A percentile compares a stretch with the other conserved stretches of the same genome.
Evolutionary conservation across 2,113 vertebrate species (phyloP).

Genomic region (Zootoca vivipara): DNA sequence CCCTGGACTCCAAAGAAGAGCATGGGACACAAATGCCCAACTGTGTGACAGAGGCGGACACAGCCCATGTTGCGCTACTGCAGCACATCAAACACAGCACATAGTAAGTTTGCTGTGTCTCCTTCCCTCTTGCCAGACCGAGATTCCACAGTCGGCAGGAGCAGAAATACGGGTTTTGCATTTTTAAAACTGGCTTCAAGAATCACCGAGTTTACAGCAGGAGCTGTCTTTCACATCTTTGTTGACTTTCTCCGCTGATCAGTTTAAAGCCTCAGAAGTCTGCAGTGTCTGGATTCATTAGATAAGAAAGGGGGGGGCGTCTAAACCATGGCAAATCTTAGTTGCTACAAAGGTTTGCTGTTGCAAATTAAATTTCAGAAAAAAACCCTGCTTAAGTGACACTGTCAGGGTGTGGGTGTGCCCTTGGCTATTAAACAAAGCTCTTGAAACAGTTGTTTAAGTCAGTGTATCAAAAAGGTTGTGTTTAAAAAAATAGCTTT

Average conservation of each 20-base stretch:
- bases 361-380: slow-evolving; percentile 39
- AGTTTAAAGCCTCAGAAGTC: slow-evolving; percentile 59
- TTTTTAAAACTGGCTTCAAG: slow-evolving; percentile 52
- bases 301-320: slow-evolving; percentile 62
- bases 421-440: slow-evolving; percentile 38
- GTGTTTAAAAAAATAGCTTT: background rate
- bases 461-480: slow-evolving; percentile 39
- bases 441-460: slow-evolving; percentile 48
- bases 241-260: slow-evolving; percentile 58
- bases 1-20: too few species aligned
- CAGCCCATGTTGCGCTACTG: background rate
- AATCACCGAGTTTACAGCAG: slow-evolving; percentile 18
- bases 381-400: background rate
- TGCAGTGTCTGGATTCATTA: slow-evolving; percentile 63
- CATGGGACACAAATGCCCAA: background rate
- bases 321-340: slow-evolving; percentile 51
- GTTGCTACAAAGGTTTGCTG: slow-evolving; percentile 35
- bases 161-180: slow-evolving; percentile 21
- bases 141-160: slow-evolving; percentile 19
- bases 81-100: background rate
- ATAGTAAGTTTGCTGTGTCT: background rate
- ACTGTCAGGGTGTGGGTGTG: too few species aligned
- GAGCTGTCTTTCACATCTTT: slow-evolving; percentile 55
- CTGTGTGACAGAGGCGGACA: background rate
- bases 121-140: background rate